Evolutionary conservation across 2,888 invertebrate genomes (phyloP), one percentile per base, ranked within the genome.

Genomic region (Osedax frankpressi): DNA sequence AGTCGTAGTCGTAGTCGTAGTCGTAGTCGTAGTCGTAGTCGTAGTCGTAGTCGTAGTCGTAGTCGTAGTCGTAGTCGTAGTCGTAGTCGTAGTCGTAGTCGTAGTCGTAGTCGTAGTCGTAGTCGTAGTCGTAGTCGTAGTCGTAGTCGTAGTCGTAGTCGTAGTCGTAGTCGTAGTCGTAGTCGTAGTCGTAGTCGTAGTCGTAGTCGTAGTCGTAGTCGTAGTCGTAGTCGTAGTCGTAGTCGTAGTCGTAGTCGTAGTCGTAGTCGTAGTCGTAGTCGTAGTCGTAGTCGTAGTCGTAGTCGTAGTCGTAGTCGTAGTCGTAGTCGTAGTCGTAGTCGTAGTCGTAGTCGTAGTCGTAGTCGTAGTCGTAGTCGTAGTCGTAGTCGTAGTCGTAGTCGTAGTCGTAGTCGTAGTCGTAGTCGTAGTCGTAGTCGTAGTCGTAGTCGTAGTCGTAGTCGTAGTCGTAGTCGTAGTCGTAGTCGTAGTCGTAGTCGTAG

Each of bases 401-500:
- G 44, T 44, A 44, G 44, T 44, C 6, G 44, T 44, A 44, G 44
- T 44, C 6, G 44, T 44, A 44, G 44, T 44, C 6, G 44, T 19
- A 44, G 44, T 44, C 6, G 44, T 19, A 44, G 44, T 44, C 6
- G 44, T 19, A 44, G 44, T 44, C 6, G 44, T 19, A 44, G 44
- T 44, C 6, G 44, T 11, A 65, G 65, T 65, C 6, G 65, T n/a
- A 65, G 65, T 65, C 6, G 65, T 11, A 65, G 65, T 65, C 6
- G 65, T n/a, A 65, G 65, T 65, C 6, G 65, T n/a, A 65, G 65
- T 25, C 6, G 65, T n/a, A 65, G 65, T 65, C 6, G 65, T n/a
- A 65, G 65, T 26, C 6, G 65, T n/a, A 65, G 44, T 19, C 6
- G 65, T n/a, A 65, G 73, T 74, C 73, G 74, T 44, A 74, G 73